These are phyloP conservation scores for Cololabis saira DNA, from an alignment of 2,113 vertebrate species.

Conservation along the genomic window DNA sequence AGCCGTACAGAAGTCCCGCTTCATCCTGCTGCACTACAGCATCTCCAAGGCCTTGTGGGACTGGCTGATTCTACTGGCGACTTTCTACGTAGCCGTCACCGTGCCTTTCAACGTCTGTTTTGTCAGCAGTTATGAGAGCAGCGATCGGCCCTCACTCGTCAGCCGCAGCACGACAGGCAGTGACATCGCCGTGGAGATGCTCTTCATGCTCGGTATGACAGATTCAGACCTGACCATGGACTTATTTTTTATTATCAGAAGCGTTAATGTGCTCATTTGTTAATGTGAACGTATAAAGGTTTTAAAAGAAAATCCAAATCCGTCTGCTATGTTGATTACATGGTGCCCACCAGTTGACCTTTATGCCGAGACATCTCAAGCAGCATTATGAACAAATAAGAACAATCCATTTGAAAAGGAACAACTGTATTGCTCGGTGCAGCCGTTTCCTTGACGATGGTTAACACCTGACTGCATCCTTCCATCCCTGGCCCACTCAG, in stretches of 20 bases:
- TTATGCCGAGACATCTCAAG: not conserved
- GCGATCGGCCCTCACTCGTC: constrained; percentile 79
- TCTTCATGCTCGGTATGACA: constrained; percentile 92
- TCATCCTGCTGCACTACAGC: constrained; percentile 97
- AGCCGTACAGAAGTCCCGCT: constrained; percentile 91
- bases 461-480: constrained; percentile 24
- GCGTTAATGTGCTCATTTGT: too few species aligned
- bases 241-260: too few species aligned
- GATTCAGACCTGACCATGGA: not conserved
- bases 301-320: too few species aligned
- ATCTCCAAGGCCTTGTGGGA: constrained; percentile 96
- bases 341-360: constrained; percentile 6
- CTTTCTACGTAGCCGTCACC: constrained; percentile 93
- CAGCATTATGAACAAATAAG: constrained; percentile 13
- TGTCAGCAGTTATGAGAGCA: constrained; percentile 82
- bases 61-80: constrained; percentile 94
- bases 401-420: constrained; percentile 26
- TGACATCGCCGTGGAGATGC: constrained; percentile 94
- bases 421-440: constrained; percentile 13
- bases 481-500: constrained; percentile 42
- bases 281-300: too few species aligned
- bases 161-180: constrained; percentile 90
- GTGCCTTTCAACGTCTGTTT: constrained; percentile 98
- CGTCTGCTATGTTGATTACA: constrained; percentile 1
- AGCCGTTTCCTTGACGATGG: constrained; percentile 60